Base-by-base conservation (phyloP, 2,888 invertebrate species). In the Patella caerulea region DNA sequence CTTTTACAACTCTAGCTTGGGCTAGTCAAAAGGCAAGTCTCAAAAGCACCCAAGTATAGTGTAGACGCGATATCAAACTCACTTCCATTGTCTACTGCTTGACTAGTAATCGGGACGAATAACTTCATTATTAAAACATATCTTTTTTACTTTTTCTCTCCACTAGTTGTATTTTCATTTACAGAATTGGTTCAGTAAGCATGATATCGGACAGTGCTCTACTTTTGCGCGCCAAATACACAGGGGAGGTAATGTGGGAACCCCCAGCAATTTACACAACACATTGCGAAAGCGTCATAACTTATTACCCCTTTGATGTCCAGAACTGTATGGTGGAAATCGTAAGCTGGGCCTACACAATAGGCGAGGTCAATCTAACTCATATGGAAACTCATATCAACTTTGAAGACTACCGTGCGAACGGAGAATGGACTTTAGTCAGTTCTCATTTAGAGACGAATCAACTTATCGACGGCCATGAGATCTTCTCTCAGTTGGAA, bases 271-370 rank as follows among this genome's bases (percentile, higher is more conserved):
- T 80, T 15, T 78, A 78, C 53, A 59, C 73, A 9, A 79, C 78
- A 0, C 78, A 80, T 75, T 82, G 81, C 74, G 79, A 81, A 34
- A 78, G 83, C 15, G 81, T 82, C 73, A 78, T 78, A 70, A 82
- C 81, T 1, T 84, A 74, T 77, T 81, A 81, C 72, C 82, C 82
- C 2, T 84, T 82, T 72, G 83, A 83, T 70, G 73, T 72, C 2
- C 82, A 84, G 56, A 72, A 71, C 12, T 82, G 81, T 55, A 56
- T 74, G 12, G 69, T 84, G 34, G 79, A 83, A 5, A 34, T 83
- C 24, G 75, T 79, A 4, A 80, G 81, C 24, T 80, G 79, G 76
- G 74, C 75, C 17, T 81, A 80, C 69, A 81, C 75, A 34, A 74
- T 76, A 34, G 74, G 78, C 54, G 78, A 79, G 29, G 70, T 82